These are phyloP conservation scores for Gyrodactylus salaris DNA, from an alignment of 1,140 invertebrate genomes.

Conservation along the genomic window DNA sequence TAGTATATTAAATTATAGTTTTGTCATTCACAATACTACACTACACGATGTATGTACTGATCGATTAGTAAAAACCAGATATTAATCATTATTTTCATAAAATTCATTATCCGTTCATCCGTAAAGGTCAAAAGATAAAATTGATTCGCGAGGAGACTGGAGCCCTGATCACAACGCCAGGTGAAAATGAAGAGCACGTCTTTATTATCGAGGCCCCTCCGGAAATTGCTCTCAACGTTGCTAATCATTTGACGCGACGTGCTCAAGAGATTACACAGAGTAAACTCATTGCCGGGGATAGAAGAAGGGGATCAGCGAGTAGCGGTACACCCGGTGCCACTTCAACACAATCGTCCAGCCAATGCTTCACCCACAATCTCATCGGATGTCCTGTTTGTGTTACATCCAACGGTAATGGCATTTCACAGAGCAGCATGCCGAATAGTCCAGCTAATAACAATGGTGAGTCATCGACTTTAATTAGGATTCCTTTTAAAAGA, in stretches of 20 bases:
- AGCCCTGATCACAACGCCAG: constrained; percentile 2
- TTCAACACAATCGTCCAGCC: neutral
- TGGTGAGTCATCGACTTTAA: neutral
- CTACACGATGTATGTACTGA: too few relatives aligned
- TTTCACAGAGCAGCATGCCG: neutral
- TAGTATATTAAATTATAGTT: too few relatives aligned
- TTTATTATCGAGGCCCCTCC: constrained; percentile 5
- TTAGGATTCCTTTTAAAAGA: neutral
- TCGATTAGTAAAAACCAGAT: too few relatives aligned
- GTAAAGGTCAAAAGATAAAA: constrained; percentile 4
- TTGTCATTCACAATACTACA: too few relatives aligned
- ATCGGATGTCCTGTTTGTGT: neutral
- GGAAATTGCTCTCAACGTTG: neutral
- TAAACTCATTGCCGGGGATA: neutral
- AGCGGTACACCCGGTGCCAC: neutral
- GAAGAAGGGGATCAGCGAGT: neutral
- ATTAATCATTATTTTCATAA: too few relatives aligned
- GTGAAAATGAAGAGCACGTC: constrained; percentile 6
- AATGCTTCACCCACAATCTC: neutral
- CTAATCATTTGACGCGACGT: neutral
- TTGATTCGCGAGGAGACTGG: constrained; percentile 4
- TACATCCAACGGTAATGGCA: neutral
- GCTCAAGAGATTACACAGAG: constrained; percentile 1
- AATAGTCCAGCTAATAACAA: neutral
- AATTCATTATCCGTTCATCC: neutral